These are phyloP conservation scores for Homarus gammarus DNA, from an alignment of 2,888 invertebrate genomes.

Conservation along the genomic window DNA sequence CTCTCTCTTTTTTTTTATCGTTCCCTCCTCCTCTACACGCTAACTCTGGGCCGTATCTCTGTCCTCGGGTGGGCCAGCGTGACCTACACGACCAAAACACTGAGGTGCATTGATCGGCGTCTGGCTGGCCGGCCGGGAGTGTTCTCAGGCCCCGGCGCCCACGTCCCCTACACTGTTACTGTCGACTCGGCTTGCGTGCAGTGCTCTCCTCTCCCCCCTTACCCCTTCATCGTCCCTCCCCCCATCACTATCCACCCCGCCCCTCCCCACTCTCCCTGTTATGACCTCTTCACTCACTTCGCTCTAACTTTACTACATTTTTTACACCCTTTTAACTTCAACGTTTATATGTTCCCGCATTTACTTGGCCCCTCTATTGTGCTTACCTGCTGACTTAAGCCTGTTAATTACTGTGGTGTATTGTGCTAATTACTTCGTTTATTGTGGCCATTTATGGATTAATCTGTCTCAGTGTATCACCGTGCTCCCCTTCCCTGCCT, in stretches of 20 bases:
- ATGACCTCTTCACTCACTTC: conserved; percentile 20
- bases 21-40: neutral
- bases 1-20: neutral
- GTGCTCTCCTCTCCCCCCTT: neutral
- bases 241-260: conserved; percentile 17
- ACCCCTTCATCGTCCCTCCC: neutral
- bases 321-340: conserved; percentile 13
- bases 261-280: neutral
- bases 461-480: too few relatives aligned
- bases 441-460: too few relatives aligned
- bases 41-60: neutral
- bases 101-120: conserved; percentile 47
- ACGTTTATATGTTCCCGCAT: neutral
- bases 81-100: neutral
- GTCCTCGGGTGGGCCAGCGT: conserved; percentile 10
- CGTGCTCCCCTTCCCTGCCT: neutral
- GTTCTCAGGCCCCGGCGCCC: conserved; percentile 32
- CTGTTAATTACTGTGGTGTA: too few relatives aligned
- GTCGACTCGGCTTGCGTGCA: conserved; percentile 41
- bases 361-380: neutral
- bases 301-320: conserved; percentile 8
- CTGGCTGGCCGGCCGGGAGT: conserved; percentile 15
- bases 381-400: neutral
- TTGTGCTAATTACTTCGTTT: too few relatives aligned
- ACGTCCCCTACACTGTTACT: conserved; percentile 55